Conservation (phyloP, 2,888 invertebrate genomes). For the Phengaris arion region DNA sequence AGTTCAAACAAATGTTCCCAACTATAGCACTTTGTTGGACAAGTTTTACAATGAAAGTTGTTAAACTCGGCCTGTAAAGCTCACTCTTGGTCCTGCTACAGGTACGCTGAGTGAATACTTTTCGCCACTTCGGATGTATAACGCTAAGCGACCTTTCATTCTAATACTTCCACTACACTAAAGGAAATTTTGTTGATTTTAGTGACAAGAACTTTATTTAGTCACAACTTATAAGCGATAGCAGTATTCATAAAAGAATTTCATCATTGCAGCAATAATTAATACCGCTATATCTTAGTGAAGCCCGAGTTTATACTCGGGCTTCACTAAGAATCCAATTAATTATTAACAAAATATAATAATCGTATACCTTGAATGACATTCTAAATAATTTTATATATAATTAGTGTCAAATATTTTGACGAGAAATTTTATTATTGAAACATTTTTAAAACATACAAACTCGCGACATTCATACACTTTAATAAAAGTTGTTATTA, state of each 20-base stretch:
- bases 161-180: background rate
- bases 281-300: no score
- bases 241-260: background rate
- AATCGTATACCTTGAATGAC: no score
- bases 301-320: no score
- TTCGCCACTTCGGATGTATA: constrained; percentile 8
- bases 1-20: constrained; percentile 9
- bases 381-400: no score
- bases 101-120: constrained; percentile 21
- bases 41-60: constrained; percentile 27
- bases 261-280: background rate
- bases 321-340: no score
- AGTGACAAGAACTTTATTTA: background rate
- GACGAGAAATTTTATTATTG: background rate
- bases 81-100: constrained; percentile 10
- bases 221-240: background rate
- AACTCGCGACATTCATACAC: background rate
- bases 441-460: background rate
- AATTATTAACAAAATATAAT: no score
- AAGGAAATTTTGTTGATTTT: background rate
- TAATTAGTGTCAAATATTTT: background rate
- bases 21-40: constrained; percentile 16
- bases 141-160: background rate
- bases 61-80: constrained; percentile 21
- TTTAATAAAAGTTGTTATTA: constrained; percentile 19